Evolutionary conservation across 1,140 invertebrate genomes (phyloP).

Genomic region (Calliopsis andreniformis): DNA sequence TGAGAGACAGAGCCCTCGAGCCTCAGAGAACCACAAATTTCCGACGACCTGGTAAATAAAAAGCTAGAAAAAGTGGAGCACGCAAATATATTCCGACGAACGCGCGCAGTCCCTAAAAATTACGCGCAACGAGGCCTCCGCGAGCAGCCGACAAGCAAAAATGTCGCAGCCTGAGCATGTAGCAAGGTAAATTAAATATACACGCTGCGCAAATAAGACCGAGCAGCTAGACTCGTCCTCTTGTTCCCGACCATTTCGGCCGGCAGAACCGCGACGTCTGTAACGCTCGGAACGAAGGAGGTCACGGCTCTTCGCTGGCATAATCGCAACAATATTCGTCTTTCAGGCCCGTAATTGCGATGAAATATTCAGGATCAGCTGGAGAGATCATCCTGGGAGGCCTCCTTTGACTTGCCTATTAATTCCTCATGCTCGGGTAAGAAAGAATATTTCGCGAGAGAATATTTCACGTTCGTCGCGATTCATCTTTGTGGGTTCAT

Average conservation of each 20-base stretch:
- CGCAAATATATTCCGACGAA: slow-evolving; percentile 67
- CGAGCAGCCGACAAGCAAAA: slow-evolving; percentile 37
- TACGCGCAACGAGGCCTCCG: slow-evolving; percentile 1
- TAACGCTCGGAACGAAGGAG: slow-evolving; percentile 17
- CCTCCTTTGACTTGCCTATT: too few species aligned
- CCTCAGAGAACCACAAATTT: slow-evolving; percentile 56
- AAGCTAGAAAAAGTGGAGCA: slow-evolving; percentile 63
- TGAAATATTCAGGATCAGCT: neutral
- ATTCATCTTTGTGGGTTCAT: too few species aligned
- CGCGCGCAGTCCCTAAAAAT: slow-evolving; percentile 64
- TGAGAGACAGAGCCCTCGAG: neutral
- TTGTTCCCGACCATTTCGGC: slow-evolving; percentile 29
- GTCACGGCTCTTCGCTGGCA: slow-evolving; percentile 22
- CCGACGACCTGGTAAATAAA: slow-evolving; percentile 58
- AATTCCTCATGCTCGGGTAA: too few species aligned
- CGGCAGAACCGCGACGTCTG: slow-evolving; percentile 28
- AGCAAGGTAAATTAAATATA: slow-evolving; percentile 67
- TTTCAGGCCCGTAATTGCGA: neutral
- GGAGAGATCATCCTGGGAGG: neutral
- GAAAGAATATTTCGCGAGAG: too few species aligned
- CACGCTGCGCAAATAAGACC: slow-evolving; percentile 65
- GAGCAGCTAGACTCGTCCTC: slow-evolving; percentile 37
- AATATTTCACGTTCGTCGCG: too few species aligned
- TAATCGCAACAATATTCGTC: slow-evolving; percentile 9
- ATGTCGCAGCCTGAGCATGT: slow-evolving; percentile 42